phyloP scores from a whole-genome alignment of 2,797 vertebrate genomes.

The Liasis olivaceus region DNA sequence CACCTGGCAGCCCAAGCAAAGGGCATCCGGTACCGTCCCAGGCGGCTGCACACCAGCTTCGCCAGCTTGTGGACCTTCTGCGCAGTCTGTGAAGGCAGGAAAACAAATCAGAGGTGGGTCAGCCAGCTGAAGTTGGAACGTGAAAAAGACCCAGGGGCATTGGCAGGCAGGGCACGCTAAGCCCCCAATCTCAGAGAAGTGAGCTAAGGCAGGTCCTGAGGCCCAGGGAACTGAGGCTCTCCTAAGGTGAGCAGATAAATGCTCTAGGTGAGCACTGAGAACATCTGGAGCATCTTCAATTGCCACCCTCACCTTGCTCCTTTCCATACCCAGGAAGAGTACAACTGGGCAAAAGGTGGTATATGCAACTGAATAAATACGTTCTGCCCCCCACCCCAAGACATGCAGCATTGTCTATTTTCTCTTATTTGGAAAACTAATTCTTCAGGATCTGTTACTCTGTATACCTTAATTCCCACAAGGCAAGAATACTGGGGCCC shows the following conservation, averaged over 20 bases:
- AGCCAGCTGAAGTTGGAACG: not conserved
- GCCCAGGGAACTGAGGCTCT: not conserved
- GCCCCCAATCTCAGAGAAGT: not conserved
- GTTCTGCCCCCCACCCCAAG: not conserved
- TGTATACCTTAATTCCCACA: too few relatives aligned
- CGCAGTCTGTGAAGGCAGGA: constrained; percentile 79
- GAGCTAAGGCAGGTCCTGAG: not conserved
- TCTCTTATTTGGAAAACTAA: not conserved
- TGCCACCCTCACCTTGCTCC: not conserved
- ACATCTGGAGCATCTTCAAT: not conserved
- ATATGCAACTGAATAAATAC: not conserved
- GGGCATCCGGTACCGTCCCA: constrained; percentile 96
- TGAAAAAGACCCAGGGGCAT: too few relatives aligned
- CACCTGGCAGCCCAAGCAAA: constrained; percentile 98
- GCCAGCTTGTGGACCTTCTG: constrained; percentile 96
- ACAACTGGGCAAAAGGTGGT: not conserved
- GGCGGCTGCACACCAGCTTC: constrained; percentile 91
- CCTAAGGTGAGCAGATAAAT: too few relatives aligned
- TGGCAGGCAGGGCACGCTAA: too few relatives aligned
- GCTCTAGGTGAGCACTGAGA: not conserved
- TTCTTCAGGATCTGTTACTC: too few relatives aligned
- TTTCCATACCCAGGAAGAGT: not conserved
- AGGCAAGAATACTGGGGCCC: too few relatives aligned
- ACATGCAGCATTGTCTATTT: not conserved
- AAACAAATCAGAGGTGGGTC: not conserved